Percentiles rank a stretch among this genome's conserved stretches.
These are phyloP conservation scores for Peromyscus leucopus DNA, from an alignment of 2,113 vertebrate genomes.

Conservation along the genomic window DNA sequence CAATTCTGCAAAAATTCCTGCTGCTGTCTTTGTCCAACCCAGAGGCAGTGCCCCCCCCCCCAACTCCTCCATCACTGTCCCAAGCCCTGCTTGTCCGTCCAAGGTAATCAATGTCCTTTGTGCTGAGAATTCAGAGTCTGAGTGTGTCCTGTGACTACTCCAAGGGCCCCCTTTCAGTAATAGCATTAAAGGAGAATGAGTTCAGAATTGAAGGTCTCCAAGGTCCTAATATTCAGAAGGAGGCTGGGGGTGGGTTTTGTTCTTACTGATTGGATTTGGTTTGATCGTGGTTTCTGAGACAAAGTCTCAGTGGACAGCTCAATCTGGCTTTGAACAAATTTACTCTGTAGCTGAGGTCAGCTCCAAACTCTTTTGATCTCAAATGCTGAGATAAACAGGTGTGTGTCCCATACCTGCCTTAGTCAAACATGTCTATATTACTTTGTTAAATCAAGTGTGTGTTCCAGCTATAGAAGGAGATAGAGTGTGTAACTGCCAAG, in stretches of 20 bases:
- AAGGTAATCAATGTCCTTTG: background rate
- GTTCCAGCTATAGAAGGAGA: constrained; percentile 30
- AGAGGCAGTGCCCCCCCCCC: background rate
- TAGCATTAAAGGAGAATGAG: background rate
- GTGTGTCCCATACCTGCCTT: background rate
- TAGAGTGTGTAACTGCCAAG: background rate
- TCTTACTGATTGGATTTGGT: background rate
- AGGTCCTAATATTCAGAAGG: background rate
- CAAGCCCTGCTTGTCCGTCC: background rate
- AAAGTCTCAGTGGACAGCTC: no score
- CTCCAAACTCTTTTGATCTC: background rate
- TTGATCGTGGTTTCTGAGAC: background rate
- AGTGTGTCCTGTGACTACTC: background rate
- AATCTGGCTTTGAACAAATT: background rate
- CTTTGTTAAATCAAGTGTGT: background rate
- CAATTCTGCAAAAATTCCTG: background rate
- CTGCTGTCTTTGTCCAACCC: background rate
- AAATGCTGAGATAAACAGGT: background rate
- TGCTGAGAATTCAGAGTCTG: background rate
- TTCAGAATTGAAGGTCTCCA: constrained; percentile 2
- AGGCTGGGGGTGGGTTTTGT: background rate
- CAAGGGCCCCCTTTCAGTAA: background rate
- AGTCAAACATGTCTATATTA: background rate
- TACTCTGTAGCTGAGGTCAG: background rate
- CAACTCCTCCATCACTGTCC: no score